Evolutionary conservation across 2,888 invertebrate species (phyloP), one percentile per base, ranked within the genome.

Genomic region (Mesodorylaimus sp.): DNA sequence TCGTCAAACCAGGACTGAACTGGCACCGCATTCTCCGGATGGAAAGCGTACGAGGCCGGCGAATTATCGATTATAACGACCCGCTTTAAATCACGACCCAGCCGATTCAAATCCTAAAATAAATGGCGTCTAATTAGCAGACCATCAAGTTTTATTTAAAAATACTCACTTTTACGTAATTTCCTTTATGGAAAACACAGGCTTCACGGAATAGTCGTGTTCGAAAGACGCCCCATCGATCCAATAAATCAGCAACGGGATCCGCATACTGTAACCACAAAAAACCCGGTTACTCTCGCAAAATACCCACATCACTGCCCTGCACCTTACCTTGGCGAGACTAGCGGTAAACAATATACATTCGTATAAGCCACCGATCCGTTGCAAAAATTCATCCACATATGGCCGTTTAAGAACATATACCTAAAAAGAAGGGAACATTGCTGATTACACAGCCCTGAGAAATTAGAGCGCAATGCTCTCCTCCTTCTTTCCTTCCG

Each of bases 1-100:
- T 95, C 95, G 73, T 95, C 93, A 73, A 95, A 95, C 93, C 93
- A 95, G 58, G 91, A 91, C 67, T 86, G 85, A 59, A 93, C 91
- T 67, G 91, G 89, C 70, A 93, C 91, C 71, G 93, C 93, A 75
- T 93, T 93, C 71, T 93, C 89, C 68, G 91, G 93, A 78, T 95
- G 93, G 81, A 95, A 95, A 76, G 93, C 88, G 72, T 95, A 95
- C 58, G 91, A 91, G 66, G 89, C 91, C 64, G 93, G 93, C 65
- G 91, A 93, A 75, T 95, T 95, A 76, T 95, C 93, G 60, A 95
- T 85, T 65, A 95, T 95, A 65, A 93, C 82, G 65, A 93, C 88
- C 71, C 88, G 83, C 63, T 85, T 81, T 68, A 95, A 75, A 72
- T 91, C 88, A 58, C 93, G 77, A 53, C 93, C 95, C 58, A 95